Base-by-base conservation (phyloP, 2,888 invertebrate genomes). In the Resseliella maxima region DNA sequence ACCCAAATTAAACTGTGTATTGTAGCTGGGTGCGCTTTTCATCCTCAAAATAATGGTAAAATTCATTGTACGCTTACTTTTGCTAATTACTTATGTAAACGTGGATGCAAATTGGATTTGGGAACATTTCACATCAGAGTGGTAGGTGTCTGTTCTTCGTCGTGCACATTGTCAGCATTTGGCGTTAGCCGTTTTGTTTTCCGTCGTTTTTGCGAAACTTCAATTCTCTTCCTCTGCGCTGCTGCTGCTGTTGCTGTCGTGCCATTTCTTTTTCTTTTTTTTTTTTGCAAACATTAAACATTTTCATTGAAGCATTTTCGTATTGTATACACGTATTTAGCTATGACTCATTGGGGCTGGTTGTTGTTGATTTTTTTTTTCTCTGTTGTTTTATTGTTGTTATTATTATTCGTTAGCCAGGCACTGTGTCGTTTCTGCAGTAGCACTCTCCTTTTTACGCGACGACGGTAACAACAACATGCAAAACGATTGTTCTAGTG, bases 241-340 rank as follows among this genome's bases (percentile, higher is more conserved):
- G 59, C n/a, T 59, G 59, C 24, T 6, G n/a, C 5, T 59, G 24
- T 59, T 59, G 59, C n/a, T n/a, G n/a, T 6, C 24, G 24, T 24
- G 59, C n/a, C 10, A 50, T 50, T 50, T 18, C 18, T 50, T 50
- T 50, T 50, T 50, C 21, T 50, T 50, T 18, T 50, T 2, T 24
- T 59, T 59, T 59, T 50, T 50, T 50, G 46, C 72, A 72, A 72
- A 72, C 72, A 72, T 72, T 72, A 72, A 72, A 72, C 72, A 72
- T 72, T 72, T 72, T 72, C 72, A 72, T 72, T 72, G 35, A 31
- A 72, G 72, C 72, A 31, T 72, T 72, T 72, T 72, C 72, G 72
- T 72, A 72, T 72, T 72, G 72, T 72, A 35, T 72, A 72, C 72
- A 72, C 72, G 72, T 72, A 72, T 72, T 72, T 72, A 72, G n/a